Evolutionary conservation across 2,797 vertebrate genomes (phyloP).

Genomic region (Sebastes itinus): DNA sequence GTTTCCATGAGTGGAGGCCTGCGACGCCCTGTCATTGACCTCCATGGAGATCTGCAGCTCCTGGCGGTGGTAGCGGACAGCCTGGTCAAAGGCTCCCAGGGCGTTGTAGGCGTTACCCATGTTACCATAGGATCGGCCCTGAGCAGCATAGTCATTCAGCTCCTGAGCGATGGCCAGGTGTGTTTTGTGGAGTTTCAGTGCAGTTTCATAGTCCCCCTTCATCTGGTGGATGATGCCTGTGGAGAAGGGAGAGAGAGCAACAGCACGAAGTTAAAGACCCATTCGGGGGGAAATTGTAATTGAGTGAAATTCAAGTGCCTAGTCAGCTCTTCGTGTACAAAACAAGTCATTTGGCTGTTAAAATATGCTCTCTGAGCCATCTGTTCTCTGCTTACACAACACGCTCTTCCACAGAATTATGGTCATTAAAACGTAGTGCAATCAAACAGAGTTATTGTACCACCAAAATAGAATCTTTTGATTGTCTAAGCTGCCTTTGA

Average conservation of each 20-base stretch:
- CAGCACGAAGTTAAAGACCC: slow-evolving; percentile 50
- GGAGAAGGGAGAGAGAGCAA: slow-evolving; percentile 13
- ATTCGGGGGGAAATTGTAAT: slow-evolving; percentile 51
- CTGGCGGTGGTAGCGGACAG: slow-evolving; percentile 96
- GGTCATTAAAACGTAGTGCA: slow-evolving; percentile 67
- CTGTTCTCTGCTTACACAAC: slow-evolving; percentile 69
- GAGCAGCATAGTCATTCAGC: slow-evolving; percentile 95
- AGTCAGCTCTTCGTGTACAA: slow-evolving; percentile 69
- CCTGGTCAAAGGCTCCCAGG: slow-evolving; percentile 93
- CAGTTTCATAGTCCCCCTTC: slow-evolving; percentile 96
- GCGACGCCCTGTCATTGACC: slow-evolving; percentile 95
- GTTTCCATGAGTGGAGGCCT: slow-evolving; percentile 97
- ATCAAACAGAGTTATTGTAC: slow-evolving; percentile 66
- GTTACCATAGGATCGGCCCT: slow-evolving; percentile 96
- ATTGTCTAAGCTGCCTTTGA: slow-evolving; percentile 62
- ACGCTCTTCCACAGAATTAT: slow-evolving; percentile 60
- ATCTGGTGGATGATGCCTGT: slow-evolving; percentile 94
- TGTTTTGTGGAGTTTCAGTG: slow-evolving; percentile 95
- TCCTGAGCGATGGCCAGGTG: slow-evolving; percentile 96
- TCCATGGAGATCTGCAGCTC: slow-evolving; percentile 99
- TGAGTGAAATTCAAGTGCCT: slow-evolving; percentile 66
- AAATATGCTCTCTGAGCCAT: slow-evolving; percentile 71
- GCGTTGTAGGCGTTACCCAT: slow-evolving; percentile 99
- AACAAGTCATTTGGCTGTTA: slow-evolving; percentile 73
- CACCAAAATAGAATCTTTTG: slow-evolving; percentile 62